A percentile compares a stretch with the other conserved stretches of the same genome.
Conservation (phyloP, 2,797 vertebrate genomes). For the Mionectes olivaceus region DNA sequence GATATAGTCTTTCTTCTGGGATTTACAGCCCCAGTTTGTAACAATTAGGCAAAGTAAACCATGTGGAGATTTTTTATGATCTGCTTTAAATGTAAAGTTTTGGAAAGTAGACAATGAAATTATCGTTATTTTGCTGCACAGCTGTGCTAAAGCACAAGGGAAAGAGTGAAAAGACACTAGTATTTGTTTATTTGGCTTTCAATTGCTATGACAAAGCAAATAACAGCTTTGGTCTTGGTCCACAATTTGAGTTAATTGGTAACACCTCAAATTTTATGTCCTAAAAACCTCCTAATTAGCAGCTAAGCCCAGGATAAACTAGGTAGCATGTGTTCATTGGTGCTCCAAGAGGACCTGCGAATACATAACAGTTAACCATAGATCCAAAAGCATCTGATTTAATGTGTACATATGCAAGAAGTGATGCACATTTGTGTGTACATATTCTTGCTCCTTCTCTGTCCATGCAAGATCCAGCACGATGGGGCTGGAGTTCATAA, state of each 20-base stretch:
- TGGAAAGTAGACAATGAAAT: conserved; percentile 70
- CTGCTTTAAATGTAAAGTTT: conserved; percentile 63
- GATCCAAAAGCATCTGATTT: neutral
- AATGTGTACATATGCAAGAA: neutral
- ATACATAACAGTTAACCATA: neutral
- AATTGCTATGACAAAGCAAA: conserved; percentile 59
- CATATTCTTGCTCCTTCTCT: rapidly evolving
- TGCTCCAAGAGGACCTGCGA: neutral
- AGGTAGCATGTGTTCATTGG: neutral
- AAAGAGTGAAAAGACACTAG: conserved; percentile 25
- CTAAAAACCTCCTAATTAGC: conserved; percentile 65
- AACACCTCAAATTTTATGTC: conserved; percentile 50
- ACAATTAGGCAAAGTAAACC: conserved; percentile 65
- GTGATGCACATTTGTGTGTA: rapidly evolving
- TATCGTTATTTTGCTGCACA: conserved; percentile 69
- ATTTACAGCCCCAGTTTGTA: conserved; percentile 42
- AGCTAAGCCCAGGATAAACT: conserved; percentile 33
- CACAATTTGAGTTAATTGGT: conserved; percentile 64
- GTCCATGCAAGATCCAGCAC: rapidly evolving
- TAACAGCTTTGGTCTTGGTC: conserved; percentile 63
- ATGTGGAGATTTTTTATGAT: conserved; percentile 44
- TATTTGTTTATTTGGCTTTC: conserved; percentile 69
- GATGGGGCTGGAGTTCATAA: neutral
- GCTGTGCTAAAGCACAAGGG: conserved; percentile 25
- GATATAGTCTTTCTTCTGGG: conserved; percentile 25